phyloP scores from a whole-genome alignment of 2,797 vertebrate species.

The Taenioides sp. region DNA sequence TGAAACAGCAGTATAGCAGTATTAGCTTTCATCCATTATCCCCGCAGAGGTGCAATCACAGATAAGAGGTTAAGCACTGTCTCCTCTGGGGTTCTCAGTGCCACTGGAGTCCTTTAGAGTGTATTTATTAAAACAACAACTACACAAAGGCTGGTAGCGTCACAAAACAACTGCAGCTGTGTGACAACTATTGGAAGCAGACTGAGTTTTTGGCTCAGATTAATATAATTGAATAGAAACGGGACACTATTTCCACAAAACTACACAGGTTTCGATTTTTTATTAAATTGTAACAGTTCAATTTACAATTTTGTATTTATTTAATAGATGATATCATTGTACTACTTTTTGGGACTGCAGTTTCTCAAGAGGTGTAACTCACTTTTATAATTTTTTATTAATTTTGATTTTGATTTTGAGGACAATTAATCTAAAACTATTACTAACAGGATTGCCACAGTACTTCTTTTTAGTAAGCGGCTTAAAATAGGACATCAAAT shows the following conservation, averaged over 20 bases:
- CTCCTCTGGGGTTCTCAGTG: not conserved
- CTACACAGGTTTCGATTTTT: too few species aligned
- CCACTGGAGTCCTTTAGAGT: conserved; percentile 11
- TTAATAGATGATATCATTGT: too few species aligned
- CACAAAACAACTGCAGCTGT: not conserved
- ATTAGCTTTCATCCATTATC: not conserved
- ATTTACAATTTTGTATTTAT: too few species aligned
- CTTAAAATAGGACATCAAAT: not conserved
- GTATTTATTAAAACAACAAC: conserved; percentile 24
- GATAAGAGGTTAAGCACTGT: conserved; percentile 19
- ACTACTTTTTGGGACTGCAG: too few species aligned
- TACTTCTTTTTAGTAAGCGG: not conserved
- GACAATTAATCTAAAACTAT: not conserved
- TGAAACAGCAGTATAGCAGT: not conserved
- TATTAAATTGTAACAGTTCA: too few species aligned
- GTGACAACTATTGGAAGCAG: not conserved
- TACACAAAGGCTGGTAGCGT: too few species aligned
- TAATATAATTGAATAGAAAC: too few species aligned
- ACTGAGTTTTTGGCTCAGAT: too few species aligned
- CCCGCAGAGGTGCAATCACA: conserved; percentile 10
- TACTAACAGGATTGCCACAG: not conserved
- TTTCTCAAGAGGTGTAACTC: too few species aligned
- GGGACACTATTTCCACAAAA: too few species aligned
- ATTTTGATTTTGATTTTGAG: too few species aligned
- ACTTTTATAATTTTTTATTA: too few species aligned